Evolutionary conservation across 2,888 invertebrate genomes (phyloP), one percentile per base, ranked within the genome.

Genomic region (Malacosoma neustria): DNA sequence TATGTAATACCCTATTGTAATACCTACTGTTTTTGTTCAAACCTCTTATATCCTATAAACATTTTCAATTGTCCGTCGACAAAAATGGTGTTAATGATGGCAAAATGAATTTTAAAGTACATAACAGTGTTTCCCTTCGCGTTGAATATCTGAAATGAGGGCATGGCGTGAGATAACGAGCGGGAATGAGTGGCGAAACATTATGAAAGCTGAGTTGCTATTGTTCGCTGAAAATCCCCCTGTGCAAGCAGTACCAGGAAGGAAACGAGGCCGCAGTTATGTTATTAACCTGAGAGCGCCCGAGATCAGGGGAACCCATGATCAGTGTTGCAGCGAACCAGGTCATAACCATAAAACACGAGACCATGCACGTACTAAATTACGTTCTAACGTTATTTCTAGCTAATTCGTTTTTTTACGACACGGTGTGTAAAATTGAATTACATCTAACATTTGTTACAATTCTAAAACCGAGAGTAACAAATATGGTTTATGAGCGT

Each of bases 151-250:
- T 59, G 66, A 64, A 80, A 80, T 62, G 72, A 68, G 81, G 80
- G 61, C 77, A 65, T 49, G 60, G 57, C 52, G 60, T 54, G 70
- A 75, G 73, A 77, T 82, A 84, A 80, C 72, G 74, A 80, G 72
- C 64, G 51, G 69, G 64, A 65, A 65, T 54, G 57, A 67, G 57
- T 56, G 57, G 55, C 58, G 59, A 56, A 68, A 67, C 54, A 52
- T 58, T 63, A 55, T 45, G 49, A 57, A 59, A 53, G 49, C 49
- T 35, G 48, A 48, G 48, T 47, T 42, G 48, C 43, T 41, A 54
- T 50, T 57, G 56, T 51, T 53, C 44, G 51, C 47, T 54, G 51
- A 60, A 53, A 59, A 54, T 55, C 46, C 49, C 50, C 45, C 51
- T 50, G 43, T 58, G 57, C 58, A 60, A 54, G 59, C 53, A 49